phyloP scores from a whole-genome alignment of 2,797 vertebrate species.

The Paguma larvata region DNA sequence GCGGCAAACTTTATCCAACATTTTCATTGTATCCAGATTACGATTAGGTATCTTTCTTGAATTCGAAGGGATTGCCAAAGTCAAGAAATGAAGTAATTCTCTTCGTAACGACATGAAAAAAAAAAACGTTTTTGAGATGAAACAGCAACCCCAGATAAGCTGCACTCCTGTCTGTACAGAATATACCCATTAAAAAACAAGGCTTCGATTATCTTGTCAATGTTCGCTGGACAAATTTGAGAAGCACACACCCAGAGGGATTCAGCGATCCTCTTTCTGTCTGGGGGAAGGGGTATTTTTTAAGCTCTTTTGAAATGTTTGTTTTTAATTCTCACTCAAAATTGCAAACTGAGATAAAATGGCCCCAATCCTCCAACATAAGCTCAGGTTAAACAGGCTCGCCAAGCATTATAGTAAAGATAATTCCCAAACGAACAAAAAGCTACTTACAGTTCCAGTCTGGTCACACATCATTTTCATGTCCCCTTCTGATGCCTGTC shows the following conservation, averaged over 20 bases:
- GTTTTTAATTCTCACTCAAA: constrained; percentile 25
- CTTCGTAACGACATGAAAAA: not conserved
- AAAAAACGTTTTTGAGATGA: not conserved
- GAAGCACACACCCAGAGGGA: not conserved
- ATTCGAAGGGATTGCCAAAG: not conserved
- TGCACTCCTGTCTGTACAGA: not conserved
- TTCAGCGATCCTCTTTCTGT: not conserved
- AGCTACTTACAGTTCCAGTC: not conserved
- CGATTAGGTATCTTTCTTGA: not conserved
- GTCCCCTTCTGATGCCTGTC: not conserved
- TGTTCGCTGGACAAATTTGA: not conserved
- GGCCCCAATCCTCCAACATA: not conserved
- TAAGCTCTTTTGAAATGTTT: not conserved
- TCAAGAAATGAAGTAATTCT: not conserved
- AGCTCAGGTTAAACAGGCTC: not conserved
- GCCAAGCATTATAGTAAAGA: not conserved
- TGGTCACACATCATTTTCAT: not conserved
- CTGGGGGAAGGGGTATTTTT: not conserved
- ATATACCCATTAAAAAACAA: not conserved
- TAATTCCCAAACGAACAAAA: not conserved
- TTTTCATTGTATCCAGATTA: not conserved
- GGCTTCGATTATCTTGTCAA: not conserved
- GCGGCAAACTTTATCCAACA: not conserved
- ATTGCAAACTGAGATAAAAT: constrained; percentile 11
- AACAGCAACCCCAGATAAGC: not conserved